These are phyloP conservation scores for Myxocyprinus asiaticus DNA, from an alignment of 2,113 vertebrate genomes.

Conservation along the genomic window DNA sequence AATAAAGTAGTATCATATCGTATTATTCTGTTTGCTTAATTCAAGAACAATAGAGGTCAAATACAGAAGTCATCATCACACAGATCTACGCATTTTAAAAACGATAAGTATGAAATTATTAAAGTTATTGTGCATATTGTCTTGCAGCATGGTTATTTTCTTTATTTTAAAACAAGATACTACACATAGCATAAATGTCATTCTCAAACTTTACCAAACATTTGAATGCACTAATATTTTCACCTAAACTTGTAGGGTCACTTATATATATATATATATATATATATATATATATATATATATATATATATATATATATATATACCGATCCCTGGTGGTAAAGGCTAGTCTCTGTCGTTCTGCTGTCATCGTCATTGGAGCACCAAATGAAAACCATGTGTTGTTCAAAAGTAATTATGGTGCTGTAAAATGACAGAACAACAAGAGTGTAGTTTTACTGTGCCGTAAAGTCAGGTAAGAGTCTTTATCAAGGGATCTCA, in stretches of 20 bases:
- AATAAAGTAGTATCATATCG: too few relatives aligned
- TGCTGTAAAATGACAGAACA: conserved; percentile 68
- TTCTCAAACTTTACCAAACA: background rate
- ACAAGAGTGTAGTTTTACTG: conserved; percentile 68
- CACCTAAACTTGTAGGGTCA: conserved; percentile 45
- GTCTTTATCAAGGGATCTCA: conserved; percentile 63
- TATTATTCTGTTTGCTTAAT: too few relatives aligned
- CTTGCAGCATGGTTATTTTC: too few relatives aligned
- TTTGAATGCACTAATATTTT: conserved; percentile 8
- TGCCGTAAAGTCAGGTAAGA: conserved; percentile 72
- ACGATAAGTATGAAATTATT: too few relatives aligned
- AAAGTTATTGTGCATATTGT: too few relatives aligned
- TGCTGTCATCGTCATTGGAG: conserved; percentile 64
- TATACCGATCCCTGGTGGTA: conserved; percentile 48
- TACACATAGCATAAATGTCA: background rate
- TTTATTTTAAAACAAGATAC: conserved; percentile 33
- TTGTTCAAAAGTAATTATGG: conserved; percentile 62
- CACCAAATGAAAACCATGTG: conserved; percentile 72
- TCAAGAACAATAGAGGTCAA: too few relatives aligned
- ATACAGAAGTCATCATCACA: too few relatives aligned
- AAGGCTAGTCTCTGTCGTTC: conserved; percentile 49
- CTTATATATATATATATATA: background rate
- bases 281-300: too few relatives aligned
- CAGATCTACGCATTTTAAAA: too few relatives aligned
- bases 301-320: conserved; percentile 7